These are phyloP conservation scores for Tricholauxania praeusta DNA, from an alignment of 2,888 invertebrate genomes.

Conservation along the genomic window DNA sequence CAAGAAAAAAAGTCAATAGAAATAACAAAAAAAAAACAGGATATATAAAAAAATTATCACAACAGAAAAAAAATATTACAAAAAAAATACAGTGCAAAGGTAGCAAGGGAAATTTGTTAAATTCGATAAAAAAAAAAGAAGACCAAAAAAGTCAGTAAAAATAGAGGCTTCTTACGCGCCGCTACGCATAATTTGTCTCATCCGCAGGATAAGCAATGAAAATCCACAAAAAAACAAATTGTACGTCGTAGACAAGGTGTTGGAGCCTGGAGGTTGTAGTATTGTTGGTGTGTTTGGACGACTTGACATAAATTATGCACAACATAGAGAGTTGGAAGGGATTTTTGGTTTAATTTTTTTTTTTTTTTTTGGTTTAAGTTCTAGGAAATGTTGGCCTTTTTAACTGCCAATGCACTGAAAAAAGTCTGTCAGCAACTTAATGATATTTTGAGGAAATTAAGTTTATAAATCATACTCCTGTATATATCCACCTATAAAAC, in stretches of 20 bases:
- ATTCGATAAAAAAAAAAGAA: not conserved
- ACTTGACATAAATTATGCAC: constrained; percentile 17
- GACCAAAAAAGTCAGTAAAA: not conserved
- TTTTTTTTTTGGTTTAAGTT: not conserved
- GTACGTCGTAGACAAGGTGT: not conserved
- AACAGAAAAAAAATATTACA: not conserved
- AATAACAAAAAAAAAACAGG: too few species aligned
- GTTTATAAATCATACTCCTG: too few species aligned
- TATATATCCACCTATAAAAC: too few species aligned
- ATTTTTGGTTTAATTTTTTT: not conserved
- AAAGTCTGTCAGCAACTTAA: too few species aligned
- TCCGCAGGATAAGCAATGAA: constrained; percentile 7
- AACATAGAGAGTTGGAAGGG: not conserved
- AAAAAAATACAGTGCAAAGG: not conserved
- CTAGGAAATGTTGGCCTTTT: too few species aligned
- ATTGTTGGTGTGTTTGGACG: not conserved
- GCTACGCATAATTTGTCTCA: constrained; percentile 19
- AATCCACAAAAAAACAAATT: too few species aligned
- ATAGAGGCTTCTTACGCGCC: not conserved
- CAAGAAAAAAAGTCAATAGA: too few species aligned
- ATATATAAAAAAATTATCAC: not conserved
- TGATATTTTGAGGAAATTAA: too few species aligned
- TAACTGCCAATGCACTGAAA: too few species aligned
- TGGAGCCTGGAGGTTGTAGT: not conserved
- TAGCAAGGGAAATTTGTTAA: not conserved